These are phyloP conservation scores for Octopus sinensis DNA, from an alignment of 1,140 invertebrate species.

Conservation along the genomic window DNA sequence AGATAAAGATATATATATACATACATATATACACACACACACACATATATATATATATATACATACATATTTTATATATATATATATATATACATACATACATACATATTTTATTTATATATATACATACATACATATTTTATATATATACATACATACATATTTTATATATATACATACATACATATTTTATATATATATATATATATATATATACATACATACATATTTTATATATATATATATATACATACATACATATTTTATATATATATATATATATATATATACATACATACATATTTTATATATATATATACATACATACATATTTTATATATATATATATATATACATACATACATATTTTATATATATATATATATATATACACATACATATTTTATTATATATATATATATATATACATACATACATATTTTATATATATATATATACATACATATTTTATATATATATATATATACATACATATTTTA, in stretches of 20 bases:
- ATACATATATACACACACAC: too few species aligned
- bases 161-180: background rate
- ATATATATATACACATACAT: too few species aligned
- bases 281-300: background rate
- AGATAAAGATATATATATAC: too few species aligned
- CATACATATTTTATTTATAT: background rate
- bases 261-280: background rate
- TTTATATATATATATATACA: too few species aligned
- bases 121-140: background rate
- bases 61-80: background rate
- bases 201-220: conserved; percentile 2
- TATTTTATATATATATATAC: background rate
- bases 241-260: background rate
- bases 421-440: too few species aligned
- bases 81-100: background rate
- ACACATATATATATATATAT: background rate
- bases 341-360: background rate
- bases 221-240: background rate
- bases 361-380: too few species aligned
- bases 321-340: background rate
- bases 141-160: background rate
- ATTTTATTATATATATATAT: too few species aligned
- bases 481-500: too few species aligned
- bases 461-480: too few species aligned
- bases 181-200: background rate